Percentiles rank a stretch among this genome's conserved stretches.
Conservation (phyloP, 2,797 vertebrate genomes). For the Tragopan temminckii region DNA sequence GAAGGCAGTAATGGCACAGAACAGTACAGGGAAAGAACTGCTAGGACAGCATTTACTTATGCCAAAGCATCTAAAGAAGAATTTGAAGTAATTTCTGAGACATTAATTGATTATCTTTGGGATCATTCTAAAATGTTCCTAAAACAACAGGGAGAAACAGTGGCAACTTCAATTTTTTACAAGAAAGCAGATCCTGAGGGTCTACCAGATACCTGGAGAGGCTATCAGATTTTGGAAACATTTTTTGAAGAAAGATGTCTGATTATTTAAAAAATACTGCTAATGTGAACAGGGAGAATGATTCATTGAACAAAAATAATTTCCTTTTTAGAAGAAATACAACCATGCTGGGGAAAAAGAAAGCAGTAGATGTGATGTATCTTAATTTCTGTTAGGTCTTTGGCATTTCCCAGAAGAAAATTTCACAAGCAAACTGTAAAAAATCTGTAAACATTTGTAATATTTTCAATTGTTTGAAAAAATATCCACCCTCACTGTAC, state of each 20-base stretch:
- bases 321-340: background rate
- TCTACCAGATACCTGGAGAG: background rate
- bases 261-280: background rate
- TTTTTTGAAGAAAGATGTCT: background rate
- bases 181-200: background rate
- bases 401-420: background rate
- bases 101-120: background rate
- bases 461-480: background rate
- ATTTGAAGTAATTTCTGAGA: constrained; percentile 1
- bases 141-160: background rate
- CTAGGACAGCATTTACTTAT: background rate
- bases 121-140: background rate
- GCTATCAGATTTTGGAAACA: background rate
- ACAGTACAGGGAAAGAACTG: background rate
- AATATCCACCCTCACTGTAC: background rate
- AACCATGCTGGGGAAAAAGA: background rate
- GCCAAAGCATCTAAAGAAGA: background rate
- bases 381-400: background rate
- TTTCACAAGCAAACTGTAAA: background rate
- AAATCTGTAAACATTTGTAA: background rate
- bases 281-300: background rate
- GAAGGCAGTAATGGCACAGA: background rate
- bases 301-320: background rate
- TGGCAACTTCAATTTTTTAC: background rate
- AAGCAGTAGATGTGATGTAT: background rate